phyloP scores from a whole-genome alignment of 1,140 invertebrate species.

The Matsumurasca onukii region DNA sequence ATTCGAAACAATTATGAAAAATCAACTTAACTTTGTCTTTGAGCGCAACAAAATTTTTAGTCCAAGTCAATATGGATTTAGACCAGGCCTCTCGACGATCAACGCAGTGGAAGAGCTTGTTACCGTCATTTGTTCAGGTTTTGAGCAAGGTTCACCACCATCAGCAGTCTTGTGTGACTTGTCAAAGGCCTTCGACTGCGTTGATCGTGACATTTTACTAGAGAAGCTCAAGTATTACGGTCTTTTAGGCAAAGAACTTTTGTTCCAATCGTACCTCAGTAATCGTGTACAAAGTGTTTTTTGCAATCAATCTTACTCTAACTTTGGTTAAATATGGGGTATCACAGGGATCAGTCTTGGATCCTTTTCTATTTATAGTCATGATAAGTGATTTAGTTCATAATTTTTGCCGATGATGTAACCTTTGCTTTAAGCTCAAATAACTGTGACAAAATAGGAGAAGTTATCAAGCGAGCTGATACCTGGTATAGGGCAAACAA shows the following conservation, averaged over 20 bases:
- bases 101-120: background rate
- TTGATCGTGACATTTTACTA: constrained; percentile 1
- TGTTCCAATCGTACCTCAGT: background rate
- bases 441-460: too few species aligned
- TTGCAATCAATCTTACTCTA: background rate
- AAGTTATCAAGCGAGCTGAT: too few species aligned
- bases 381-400: too few species aligned
- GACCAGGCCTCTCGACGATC: background rate
- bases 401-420: too few species aligned
- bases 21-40: too few species aligned
- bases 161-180: background rate
- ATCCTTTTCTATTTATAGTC: too few species aligned
- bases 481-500: too few species aligned
- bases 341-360: too few species aligned
- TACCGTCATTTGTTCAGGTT: background rate
- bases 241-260: background rate
- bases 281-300: background rate
- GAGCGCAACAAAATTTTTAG: too few species aligned
- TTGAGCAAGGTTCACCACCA: background rate
- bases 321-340: too few species aligned
- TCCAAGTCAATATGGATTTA: background rate
- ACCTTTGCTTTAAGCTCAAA: too few species aligned
- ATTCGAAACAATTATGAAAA: too few species aligned
- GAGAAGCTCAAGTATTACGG: background rate
- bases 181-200: constrained; percentile 1